Conservation (phyloP, 2,888 invertebrate genomes). For the Pterostichus madidus region DNA sequence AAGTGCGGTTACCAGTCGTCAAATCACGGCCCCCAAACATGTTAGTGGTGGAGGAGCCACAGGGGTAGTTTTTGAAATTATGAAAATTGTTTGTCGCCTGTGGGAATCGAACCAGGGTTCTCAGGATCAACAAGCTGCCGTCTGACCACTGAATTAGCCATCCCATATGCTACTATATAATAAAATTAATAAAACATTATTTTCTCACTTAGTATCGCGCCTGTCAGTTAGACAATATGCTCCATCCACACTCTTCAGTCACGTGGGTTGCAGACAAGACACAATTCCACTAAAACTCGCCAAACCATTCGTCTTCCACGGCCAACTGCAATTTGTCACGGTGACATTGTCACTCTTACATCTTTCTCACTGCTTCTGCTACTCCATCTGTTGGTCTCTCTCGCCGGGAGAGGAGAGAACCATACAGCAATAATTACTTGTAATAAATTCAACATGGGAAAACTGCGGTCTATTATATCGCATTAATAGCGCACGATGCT, state of each 20-base stretch:
- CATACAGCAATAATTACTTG: conserved; percentile 58
- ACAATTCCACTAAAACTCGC: conserved; percentile 37
- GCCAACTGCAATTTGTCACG: conserved; percentile 53
- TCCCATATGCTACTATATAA: too few species aligned
- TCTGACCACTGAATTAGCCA: too few species aligned
- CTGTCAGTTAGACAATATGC: neutral
- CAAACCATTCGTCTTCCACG: conserved; percentile 46
- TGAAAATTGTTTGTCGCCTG: too few species aligned
- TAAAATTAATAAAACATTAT: neutral
- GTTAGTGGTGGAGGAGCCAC: too few species aligned
- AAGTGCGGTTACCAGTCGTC: too few species aligned
- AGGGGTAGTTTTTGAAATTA: too few species aligned
- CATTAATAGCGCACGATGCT: conserved; percentile 54
- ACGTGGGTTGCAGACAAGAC: conserved; percentile 27
- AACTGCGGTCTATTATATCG: conserved; percentile 62
- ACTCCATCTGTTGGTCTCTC: neutral
- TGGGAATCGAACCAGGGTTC: too few species aligned
- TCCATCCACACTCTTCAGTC: neutral
- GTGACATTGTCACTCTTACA: conserved; percentile 29
- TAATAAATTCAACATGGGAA: conserved; percentile 64
- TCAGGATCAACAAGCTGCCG: too few species aligned
- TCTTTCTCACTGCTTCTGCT: neutral
- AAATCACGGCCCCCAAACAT: too few species aligned
- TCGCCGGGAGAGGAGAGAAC: conserved; percentile 17
- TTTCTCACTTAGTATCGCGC: neutral